A percentile compares a stretch with the other conserved stretches of the same genome.
Conservation (phyloP, 1,140 invertebrate species). For the Hesperophylax magnus region DNA sequence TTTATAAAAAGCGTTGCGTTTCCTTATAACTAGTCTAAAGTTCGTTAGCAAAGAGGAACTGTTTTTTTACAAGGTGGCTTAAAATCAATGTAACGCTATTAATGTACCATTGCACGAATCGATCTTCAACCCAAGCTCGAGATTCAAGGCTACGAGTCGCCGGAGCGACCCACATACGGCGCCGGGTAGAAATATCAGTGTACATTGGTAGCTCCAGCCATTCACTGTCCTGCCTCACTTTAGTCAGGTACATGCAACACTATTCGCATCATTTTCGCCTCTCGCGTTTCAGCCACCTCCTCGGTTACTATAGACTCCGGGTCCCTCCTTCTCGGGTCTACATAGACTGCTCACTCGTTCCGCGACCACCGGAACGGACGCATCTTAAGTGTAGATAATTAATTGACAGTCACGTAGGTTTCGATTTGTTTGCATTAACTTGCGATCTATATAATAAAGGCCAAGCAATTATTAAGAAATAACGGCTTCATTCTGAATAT, state of each 20-base stretch:
- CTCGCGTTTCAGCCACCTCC: conserved; percentile 52
- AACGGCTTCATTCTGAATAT: not conserved
- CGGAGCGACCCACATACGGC: conserved; percentile 51
- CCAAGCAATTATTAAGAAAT: conserved; percentile 5
- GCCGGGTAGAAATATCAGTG: conserved; percentile 52
- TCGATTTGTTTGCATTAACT: conserved; percentile 24
- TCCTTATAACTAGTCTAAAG: not conserved
- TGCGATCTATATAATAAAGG: not conserved
- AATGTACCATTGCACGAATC: not conserved
- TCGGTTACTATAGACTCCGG: conserved; percentile 39
- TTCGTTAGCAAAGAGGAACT: not conserved
- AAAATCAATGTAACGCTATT: not conserved
- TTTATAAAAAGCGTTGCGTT: not conserved
- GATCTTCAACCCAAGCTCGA: conserved; percentile 35
- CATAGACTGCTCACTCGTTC: conserved; percentile 47
- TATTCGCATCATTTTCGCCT: conserved; percentile 51
- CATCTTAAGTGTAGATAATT: conserved; percentile 54
- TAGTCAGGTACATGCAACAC: conserved; percentile 48
- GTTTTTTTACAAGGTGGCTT: not conserved
- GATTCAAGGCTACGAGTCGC: conserved; percentile 53
- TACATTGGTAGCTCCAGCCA: conserved; percentile 52
- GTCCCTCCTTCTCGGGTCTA: conserved; percentile 44
- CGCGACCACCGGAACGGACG: conserved; percentile 47
- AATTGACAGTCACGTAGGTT: conserved; percentile 43
- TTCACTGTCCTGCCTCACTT: conserved; percentile 56